A percentile compares a stretch with the other conserved stretches of the same genome.
Conservation (phyloP, 2,797 vertebrate species). For the Linurgus olivaceus region DNA sequence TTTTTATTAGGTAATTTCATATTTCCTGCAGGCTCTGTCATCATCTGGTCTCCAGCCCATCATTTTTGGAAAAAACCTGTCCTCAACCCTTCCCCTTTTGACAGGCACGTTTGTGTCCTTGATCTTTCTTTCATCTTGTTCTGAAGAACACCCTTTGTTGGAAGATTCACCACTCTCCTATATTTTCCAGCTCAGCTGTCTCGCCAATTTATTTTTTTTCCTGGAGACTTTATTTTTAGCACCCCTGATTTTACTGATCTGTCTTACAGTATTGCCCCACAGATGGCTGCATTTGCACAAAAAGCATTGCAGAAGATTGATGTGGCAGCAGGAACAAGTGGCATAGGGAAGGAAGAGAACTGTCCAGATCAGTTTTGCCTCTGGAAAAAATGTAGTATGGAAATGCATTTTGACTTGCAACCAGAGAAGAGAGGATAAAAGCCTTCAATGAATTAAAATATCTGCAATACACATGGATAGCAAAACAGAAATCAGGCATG, state of each 20-base stretch:
- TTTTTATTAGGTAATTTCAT: not conserved
- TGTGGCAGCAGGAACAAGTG: constrained; percentile 24
- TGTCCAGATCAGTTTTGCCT: not conserved
- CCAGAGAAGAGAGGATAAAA: not conserved
- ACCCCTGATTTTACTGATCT: not conserved
- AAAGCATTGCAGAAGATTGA: constrained; percentile 23
- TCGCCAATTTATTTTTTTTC: not conserved
- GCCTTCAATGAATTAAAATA: not conserved
- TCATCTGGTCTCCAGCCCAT: not conserved
- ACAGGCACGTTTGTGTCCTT: not conserved
- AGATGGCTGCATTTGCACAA: constrained; percentile 26
- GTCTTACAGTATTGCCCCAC: constrained; percentile 34
- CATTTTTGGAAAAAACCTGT: not conserved
- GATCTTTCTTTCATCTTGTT: not conserved
- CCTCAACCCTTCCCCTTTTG: not conserved
- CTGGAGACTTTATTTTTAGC: constrained; percentile 29
- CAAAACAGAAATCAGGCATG: not conserved
- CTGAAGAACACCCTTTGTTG: not conserved
- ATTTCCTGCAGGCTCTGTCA: not conserved
- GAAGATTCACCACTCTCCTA: not conserved
- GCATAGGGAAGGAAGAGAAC: not conserved
- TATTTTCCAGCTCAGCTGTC: not conserved
- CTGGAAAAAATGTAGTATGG: not conserved
- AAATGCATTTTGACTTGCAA: not conserved
- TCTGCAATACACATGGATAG: not conserved